These are phyloP conservation scores for Epsilonema sp. DNA, from an alignment of 2,888 invertebrate genomes.

Conservation along the genomic window DNA sequence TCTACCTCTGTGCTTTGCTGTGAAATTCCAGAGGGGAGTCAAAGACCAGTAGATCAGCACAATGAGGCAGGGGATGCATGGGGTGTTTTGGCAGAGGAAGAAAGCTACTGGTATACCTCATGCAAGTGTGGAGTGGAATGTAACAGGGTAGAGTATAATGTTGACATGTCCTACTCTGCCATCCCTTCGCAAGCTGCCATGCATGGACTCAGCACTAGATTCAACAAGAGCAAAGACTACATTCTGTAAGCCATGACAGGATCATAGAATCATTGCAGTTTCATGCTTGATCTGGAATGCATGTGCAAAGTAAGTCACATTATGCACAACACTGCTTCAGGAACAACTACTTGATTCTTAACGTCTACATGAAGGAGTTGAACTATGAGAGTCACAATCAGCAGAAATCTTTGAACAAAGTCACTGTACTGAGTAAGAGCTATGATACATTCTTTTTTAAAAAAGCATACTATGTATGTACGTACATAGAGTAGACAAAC, in stretches of 20 bases:
- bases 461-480: too few relatives aligned
- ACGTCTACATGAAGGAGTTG: constrained; percentile 14
- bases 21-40: too few relatives aligned
- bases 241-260: not conserved
- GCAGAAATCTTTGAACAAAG: constrained; percentile 17
- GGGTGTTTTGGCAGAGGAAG: not conserved
- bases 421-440: constrained; percentile 15
- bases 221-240: not conserved
- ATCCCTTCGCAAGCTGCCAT: not conserved
- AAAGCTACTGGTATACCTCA: constrained; percentile 1
- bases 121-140: constrained; percentile 14
- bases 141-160: constrained; percentile 11
- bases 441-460: too few relatives aligned
- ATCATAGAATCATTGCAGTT: too few relatives aligned
- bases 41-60: too few relatives aligned
- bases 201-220: not conserved
- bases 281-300: not conserved
- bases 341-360: constrained; percentile 9
- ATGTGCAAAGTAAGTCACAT: not conserved
- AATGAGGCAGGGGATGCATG: too few relatives aligned
- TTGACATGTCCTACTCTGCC: not conserved
- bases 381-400: constrained; percentile 16
- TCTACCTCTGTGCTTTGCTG: too few relatives aligned
- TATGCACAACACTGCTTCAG: too few relatives aligned
- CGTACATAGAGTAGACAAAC: too few relatives aligned